Base-by-base conservation (phyloP, 1,140 invertebrate species). In the Chlorops oryzae region DNA sequence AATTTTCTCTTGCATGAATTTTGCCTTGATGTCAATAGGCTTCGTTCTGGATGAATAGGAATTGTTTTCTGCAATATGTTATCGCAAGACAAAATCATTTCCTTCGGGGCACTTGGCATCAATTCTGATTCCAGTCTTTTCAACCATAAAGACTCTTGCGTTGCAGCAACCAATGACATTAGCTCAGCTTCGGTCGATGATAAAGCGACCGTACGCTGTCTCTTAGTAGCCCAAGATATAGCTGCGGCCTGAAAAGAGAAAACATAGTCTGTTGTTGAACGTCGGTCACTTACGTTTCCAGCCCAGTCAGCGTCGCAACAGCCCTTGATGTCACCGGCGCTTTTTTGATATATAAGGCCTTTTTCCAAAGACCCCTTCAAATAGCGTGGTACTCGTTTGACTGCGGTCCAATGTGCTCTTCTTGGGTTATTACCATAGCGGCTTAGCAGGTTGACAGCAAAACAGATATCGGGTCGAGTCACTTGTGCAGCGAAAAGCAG, bases 131-230 rank as follows among this genome's bases (percentile, higher is more conserved):
- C 17, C 3, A 51, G 18, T 13, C 23, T 18, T 27, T 44, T 51
- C 12, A 51, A 17, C 42, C 35, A 51, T 3, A 51, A 22, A 12
- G 55, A 49, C 50, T 59, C 53, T 39, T 51, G 25, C 48, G 56
- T 45, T 2, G 59, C 50, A 44, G 49, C 47, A 25, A 51, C 55
- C 38, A 63, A 46, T 35, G 59, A 59, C 51, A 72, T 57, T 44
- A 63, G 72, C 39, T 73, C 69, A 1, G 69, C 49, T 50, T 73
- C 67, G 5, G 58, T 59, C 1, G 61, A 59, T 3, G 63, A 72
- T 3, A 67, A 28, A 12, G 69, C 50, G 6, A 66, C 58, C 15
- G 52, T 54, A 2, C 32, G 41, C 46, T 73, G 67, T 45, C 64
- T 65, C 37, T 61, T 62, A 10, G 54, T 63, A 13, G 45, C 44